Percentiles rank a stretch among this genome's conserved stretches.
Conservation (phyloP, 2,888 invertebrate genomes). For the Acrobasis consociella region DNA sequence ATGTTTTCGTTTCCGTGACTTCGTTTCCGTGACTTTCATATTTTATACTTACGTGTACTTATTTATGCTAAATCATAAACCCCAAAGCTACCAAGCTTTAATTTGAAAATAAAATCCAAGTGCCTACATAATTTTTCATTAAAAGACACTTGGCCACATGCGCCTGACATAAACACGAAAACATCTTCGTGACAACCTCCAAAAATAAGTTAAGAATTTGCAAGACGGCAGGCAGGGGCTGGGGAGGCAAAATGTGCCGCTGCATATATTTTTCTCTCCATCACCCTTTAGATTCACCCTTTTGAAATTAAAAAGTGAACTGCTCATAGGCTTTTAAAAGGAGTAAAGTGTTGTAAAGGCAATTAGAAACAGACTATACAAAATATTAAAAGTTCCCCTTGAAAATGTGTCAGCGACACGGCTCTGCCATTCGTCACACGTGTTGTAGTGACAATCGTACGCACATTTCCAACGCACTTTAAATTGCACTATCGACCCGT, state of each 20-base stretch:
- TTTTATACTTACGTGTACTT: too few relatives aligned
- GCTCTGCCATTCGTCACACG: conserved; percentile 56
- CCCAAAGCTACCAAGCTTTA: too few relatives aligned
- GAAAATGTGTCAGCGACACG: conserved; percentile 53
- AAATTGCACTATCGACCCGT: conserved; percentile 31
- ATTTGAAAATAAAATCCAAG: background rate
- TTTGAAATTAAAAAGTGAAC: conserved; percentile 51
- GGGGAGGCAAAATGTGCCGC: conserved; percentile 36
- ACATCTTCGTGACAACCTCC: conserved; percentile 12
- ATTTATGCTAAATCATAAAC: too few relatives aligned
- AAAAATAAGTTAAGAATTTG: conserved; percentile 18
- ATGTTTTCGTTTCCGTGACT: too few relatives aligned
- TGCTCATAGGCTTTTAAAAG: conserved; percentile 46
- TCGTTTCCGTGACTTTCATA: too few relatives aligned
- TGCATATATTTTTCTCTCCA: conserved; percentile 37
- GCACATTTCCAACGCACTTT: conserved; percentile 44
- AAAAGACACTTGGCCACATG: conserved; percentile 3
- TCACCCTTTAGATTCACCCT: conserved; percentile 37
- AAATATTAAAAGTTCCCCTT: conserved; percentile 70
- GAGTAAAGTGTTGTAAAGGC: conserved; percentile 51
- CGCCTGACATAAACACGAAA: conserved; percentile 5
- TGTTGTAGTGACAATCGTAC: conserved; percentile 46
- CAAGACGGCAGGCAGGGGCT: conserved; percentile 17
- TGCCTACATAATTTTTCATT: background rate
- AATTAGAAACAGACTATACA: conserved; percentile 69